Base-by-base conservation (phyloP, 1,140 invertebrate genomes). In the Anastrepha obliqua region DNA sequence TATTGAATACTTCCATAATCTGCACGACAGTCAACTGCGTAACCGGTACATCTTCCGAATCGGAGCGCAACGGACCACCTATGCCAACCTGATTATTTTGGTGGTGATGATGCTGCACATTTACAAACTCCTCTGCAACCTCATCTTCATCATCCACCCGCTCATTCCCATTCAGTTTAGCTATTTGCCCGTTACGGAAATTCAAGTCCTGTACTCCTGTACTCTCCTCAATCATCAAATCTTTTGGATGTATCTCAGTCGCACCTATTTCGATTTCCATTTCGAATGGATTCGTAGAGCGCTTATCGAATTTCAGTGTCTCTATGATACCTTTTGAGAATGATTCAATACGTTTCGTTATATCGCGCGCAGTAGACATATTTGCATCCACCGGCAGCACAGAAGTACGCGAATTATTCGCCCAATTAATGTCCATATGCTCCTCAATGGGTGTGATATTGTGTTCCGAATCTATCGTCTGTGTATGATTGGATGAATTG, bases 401-500 rank as follows among this genome's bases (percentile, higher is more conserved):
- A 0, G 91, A 91, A 0, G 92, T 93, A 0, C 92, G 86, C 0
- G 92, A 93, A 62, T 93, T 93, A 42, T 93, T 93, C 2, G 92
- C 91, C 91, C 93, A 93, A 47, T 93, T 93, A 17, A 93, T 92
- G 64, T 93, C 93, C 90, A 93, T 92, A 87, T 93, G 93, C 88
- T 93, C 93, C 89, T 93, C 93, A 60, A 93, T 93, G 20, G 93
- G 93, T 15, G 93, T 93, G 51, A 93, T 93, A 87, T 93, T 93
- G 88, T 93, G 93, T 87, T 93, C 93, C 39, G 93, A 93, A 59
- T 93, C 93, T 60, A 93, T 92, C 67, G 93, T 93, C 88, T 93
- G 93, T 8, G 94, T 96, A 88, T 97, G 95, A 87, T 97, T 95
- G n/a, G 95, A 94, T 2, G 95, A 95, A 89, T 95, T 95, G 62